Evolutionary conservation across 2,113 vertebrate genomes (phyloP), one percentile per base, ranked within the genome.

Genomic region (Psettodes erumei): DNA sequence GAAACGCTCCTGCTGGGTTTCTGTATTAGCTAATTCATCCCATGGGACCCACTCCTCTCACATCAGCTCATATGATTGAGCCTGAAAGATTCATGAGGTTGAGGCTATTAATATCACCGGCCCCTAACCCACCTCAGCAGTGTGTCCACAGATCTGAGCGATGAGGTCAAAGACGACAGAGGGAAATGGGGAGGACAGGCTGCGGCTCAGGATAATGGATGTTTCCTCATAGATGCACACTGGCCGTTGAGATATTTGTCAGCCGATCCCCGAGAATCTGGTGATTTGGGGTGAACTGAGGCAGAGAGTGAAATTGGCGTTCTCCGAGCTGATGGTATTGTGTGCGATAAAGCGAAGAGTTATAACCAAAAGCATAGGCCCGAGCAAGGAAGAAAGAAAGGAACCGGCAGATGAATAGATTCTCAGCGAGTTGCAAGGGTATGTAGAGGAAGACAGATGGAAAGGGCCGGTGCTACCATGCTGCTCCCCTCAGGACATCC

Each of bases 61-160:
- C 75, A 76, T 82, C 74, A 71, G 68, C 65, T 77, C 73, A 51
- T 59, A 43, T 87, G 78, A 89, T 87, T 82, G 66, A 83, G 68
- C 82, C 64, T 91, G 72, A 91, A 91, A 90, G 80, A 91, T 92
- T 85, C 85, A 93, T 88, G 87, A 87, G 82, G 63, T 54, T 21
- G 33, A 60, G 59, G 77, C 75, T 91, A 89, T 88, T 92, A 88
- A 90, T 90, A 88, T 73, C 72, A 70, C 8, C 30, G n/a, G 40
- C 27, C 72, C 48, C 43, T 64, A 77, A 74, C 79, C 53, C 68
- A 77, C 72, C 77, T 75, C 11, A 58, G 63, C 37, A 12, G 59
- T 56, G 62, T 62, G 69, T 67, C 71, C 82, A 70, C 62, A 27
- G 38, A 76, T 77, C 72, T 74, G 71, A 77, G 42, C 6, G 8